phyloP scores from a whole-genome alignment of 1,140 invertebrate genomes.

The Sycophaga agraensis region DNA sequence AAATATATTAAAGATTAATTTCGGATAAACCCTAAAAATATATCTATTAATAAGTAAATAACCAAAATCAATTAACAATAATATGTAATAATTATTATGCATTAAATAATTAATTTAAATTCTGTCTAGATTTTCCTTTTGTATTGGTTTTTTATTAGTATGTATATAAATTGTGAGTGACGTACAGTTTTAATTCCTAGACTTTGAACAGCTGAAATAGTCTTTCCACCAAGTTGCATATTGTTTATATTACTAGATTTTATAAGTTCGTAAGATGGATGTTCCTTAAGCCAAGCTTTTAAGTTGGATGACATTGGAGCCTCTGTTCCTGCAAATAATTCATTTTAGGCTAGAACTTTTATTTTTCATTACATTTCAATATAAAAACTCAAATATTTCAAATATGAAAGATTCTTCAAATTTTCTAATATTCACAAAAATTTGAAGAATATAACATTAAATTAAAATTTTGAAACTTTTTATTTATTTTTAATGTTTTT shows the following conservation, averaged over 20 bases:
- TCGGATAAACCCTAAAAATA: conserved; percentile 20
- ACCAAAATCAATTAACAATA: conserved; percentile 15
- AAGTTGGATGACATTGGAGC: conserved; percentile 78
- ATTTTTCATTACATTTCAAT: too few relatives aligned
- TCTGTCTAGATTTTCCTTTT: conserved; percentile 15
- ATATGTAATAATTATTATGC: conserved; percentile 8
- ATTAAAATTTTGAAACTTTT: not conserved
- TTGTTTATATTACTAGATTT: conserved; percentile 62
- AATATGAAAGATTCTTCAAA: not conserved
- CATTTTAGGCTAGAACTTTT: too few relatives aligned
- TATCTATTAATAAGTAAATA: conserved; percentile 6
- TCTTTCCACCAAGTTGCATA: conserved; percentile 52
- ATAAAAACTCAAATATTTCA: not conserved
- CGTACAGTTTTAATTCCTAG: conserved; percentile 29
- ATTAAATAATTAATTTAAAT: conserved; percentile 5
- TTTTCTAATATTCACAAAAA: not conserved
- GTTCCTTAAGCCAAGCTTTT: conserved; percentile 79
- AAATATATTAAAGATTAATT: conserved; percentile 14
- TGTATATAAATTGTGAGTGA: conserved; percentile 16
- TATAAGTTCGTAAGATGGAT: conserved; percentile 83
- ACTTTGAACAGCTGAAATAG: conserved; percentile 44
- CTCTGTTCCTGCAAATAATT: conserved; percentile 61
- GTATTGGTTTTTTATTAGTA: conserved; percentile 5
- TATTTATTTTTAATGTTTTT: not conserved
- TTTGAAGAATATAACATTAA: not conserved